Conservation (phyloP, 2,113 vertebrate genomes). For the Alectura lathami region DNA sequence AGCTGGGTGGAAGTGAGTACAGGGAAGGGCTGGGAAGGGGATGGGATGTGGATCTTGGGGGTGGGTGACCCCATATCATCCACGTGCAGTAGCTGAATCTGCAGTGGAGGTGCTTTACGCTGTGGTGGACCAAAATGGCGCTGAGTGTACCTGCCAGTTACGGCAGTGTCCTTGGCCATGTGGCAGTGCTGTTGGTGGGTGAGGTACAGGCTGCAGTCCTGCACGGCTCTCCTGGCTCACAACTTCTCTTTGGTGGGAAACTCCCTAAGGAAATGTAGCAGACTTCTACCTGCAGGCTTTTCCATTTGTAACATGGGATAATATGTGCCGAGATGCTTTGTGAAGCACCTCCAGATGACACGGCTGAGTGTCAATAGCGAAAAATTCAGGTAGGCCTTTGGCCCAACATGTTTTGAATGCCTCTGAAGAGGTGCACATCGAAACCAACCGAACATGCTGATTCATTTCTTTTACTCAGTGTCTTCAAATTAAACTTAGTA, state of each 20-base stretch:
- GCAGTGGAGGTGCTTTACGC: background rate
- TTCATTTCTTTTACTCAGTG: background rate
- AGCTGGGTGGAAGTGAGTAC: background rate
- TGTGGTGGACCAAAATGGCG: background rate
- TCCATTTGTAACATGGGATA: background rate
- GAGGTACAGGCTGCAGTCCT: background rate
- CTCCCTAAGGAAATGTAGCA: background rate
- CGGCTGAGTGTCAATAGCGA: background rate
- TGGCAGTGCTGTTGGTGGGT: background rate
- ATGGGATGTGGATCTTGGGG: background rate
- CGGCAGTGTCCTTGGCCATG: accelerated
- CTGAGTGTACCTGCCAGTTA: accelerated
- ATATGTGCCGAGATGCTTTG: too few species aligned
- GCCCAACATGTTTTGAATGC: background rate
- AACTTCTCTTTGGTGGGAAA: background rate
- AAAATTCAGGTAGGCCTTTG: background rate
- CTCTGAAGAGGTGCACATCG: background rate
- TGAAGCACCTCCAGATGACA: background rate
- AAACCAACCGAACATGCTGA: background rate
- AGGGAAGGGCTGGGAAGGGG: background rate
- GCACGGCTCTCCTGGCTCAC: background rate
- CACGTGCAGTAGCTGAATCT: background rate
- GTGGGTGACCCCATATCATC: background rate
- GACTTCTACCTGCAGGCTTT: background rate
- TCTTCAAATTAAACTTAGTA: background rate